A percentile compares a stretch with the other conserved stretches of the same genome.
These are phyloP conservation scores for Strongylocentrotus purpuratus DNA, from an alignment of 35 echinoderm and acorn worm genomes.

Conservation along the genomic window DNA sequence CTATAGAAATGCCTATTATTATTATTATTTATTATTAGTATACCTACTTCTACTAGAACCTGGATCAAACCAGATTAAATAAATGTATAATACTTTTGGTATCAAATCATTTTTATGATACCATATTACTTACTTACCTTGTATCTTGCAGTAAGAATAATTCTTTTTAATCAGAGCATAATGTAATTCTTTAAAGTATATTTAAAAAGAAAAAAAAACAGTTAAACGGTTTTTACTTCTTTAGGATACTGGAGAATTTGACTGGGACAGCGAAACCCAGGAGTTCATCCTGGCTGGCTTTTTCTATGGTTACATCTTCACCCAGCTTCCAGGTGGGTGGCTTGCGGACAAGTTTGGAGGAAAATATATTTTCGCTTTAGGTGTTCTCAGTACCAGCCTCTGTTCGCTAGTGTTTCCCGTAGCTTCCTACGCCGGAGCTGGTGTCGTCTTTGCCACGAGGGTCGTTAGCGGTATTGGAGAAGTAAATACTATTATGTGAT, in stretches of 20 bases:
- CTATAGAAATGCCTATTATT: no score
- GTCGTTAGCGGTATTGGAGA: slow-evolving; percentile 88
- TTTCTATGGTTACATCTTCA: slow-evolving; percentile 94
- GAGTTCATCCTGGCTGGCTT: slow-evolving; percentile 81
- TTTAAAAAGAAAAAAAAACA: no score
- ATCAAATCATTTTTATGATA: no score
- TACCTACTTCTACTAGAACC: no score
- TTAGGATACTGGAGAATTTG: slow-evolving; percentile 56
- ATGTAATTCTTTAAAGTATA: no score
- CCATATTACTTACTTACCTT: no score
- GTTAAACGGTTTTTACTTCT: no score
- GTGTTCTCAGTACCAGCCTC: slow-evolving; percentile 80
- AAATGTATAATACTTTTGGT: no score
- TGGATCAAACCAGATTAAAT: no score
- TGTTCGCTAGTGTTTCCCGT: slow-evolving; percentile 75
- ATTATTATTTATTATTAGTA: no score
- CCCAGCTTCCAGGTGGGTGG: slow-evolving; percentile 88
- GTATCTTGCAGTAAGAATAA: no score
- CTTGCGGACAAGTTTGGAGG: slow-evolving; percentile 72
- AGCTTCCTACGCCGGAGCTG: slow-evolving; percentile 50
- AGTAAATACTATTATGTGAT: slow-evolving; percentile 44
- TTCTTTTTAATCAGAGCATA: no score
- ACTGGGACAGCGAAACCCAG: slow-evolving; percentile 77
- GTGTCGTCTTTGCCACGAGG: slow-evolving; percentile 64
- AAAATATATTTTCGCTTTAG: slow-evolving; percentile 82